Base-by-base conservation (phyloP, 2,888 invertebrate genomes). In the Acanthosepion lycidas region DNA sequence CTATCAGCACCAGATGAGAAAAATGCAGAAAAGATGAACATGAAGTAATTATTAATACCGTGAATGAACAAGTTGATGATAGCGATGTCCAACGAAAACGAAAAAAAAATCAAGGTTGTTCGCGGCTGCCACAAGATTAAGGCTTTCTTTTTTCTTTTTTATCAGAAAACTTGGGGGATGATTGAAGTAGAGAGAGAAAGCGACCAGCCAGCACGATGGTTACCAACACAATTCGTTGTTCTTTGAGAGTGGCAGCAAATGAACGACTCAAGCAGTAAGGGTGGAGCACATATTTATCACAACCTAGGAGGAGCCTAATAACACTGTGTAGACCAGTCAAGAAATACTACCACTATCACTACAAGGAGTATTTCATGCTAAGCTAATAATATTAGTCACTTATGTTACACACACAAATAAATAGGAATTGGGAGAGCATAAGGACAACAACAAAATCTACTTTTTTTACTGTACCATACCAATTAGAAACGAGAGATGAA, bases 321-420 rank as follows among this genome's bases (percentile, higher is more conserved):
- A 78, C 33, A 78, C n/a, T 12, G 12, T n/a, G 12, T 15, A n/a
- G 4, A 18, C 12, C n/a, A 78, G 78, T 28, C 28, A 78, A n/a
- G 78, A 78, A n/a, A 78, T 78, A 78, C 78, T 78, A 78, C 78
- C n/a, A 78, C 78, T n/a, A n/a, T 33, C 78, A n/a, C n/a, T 78
- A 78, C n/a, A 28, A 28, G 28, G 23, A 64, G 78, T 78, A n/a
- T 78, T 59, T 59, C 23, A 59, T 59, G 23, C 59, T 59, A 51
- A 42, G 42, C 42, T 42, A 42, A 42, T 42, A 42, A 51, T 51
- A 51, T 51, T 59, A 59, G 59, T 23, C 59, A 59, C 23, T 42
- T 42, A 42, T 59, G 20, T 59, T 59, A 59, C 23, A 6, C 6
- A 20, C 20, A 59, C 59, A 33, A 33, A n/a, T 1, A 23, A 59